A percentile compares a stretch with the other conserved stretches of the same genome.
Evolutionary conservation across 2,113 vertebrate genomes (phyloP).

Genomic region (Shinisaurus crocodilurus): DNA sequence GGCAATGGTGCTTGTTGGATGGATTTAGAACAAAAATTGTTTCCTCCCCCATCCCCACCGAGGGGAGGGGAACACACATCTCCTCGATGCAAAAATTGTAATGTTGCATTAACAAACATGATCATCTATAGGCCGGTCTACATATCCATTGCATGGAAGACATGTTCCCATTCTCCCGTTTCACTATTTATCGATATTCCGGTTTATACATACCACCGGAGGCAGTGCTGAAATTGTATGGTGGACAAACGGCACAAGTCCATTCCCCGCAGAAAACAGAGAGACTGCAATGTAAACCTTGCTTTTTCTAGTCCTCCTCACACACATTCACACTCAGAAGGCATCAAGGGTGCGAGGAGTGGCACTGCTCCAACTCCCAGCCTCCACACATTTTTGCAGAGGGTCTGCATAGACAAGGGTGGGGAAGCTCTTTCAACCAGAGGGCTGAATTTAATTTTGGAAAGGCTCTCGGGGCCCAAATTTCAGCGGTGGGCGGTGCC

Average conservation of each 20-base stretch:
- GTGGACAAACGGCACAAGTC: background rate
- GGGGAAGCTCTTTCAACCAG: too few relatives aligned
- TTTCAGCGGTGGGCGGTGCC: too few relatives aligned
- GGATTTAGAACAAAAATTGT: background rate
- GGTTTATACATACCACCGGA: background rate
- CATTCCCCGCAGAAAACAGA: background rate
- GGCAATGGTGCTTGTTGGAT: background rate
- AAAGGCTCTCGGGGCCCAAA: too few relatives aligned
- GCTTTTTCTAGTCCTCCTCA: too few relatives aligned
- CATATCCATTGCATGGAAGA: background rate
- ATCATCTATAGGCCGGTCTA: constrained; percentile 2
- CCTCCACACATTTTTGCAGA: too few relatives aligned
- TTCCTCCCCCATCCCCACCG: accelerated
- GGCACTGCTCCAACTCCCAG: too few relatives aligned
- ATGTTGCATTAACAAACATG: background rate
- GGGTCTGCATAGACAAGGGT: too few relatives aligned
- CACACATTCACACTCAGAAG: too few relatives aligned
- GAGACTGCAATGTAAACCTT: too few relatives aligned
- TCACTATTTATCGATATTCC: background rate
- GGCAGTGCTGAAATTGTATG: background rate
- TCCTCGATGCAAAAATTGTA: background rate
- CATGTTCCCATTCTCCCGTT: background rate
- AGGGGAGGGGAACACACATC: background rate
- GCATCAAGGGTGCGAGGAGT: too few relatives aligned
- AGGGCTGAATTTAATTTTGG: too few relatives aligned